phyloP scores from a whole-genome alignment of 23 tunicate species.

The Oikopleura dioica region DNA sequence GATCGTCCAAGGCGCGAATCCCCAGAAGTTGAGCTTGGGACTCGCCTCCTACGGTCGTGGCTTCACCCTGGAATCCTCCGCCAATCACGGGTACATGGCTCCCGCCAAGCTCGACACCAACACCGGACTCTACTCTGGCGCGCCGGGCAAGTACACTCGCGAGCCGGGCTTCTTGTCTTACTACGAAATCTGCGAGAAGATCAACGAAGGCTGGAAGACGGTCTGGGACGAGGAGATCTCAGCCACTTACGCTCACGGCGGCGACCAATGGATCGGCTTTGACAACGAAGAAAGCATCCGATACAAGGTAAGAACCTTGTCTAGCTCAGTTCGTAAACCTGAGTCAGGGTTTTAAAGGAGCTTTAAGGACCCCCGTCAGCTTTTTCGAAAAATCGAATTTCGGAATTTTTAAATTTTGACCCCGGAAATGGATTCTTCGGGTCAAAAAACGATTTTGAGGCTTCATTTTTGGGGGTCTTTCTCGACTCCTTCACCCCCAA shows the following conservation, averaged over 20 bases:
- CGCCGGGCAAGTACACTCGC: constrained; percentile 60
- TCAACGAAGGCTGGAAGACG: neutral
- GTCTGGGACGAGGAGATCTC: neutral
- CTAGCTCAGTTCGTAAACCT: no score
- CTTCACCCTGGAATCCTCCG: neutral
- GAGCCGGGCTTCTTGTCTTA: constrained; percentile 66
- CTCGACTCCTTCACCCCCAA: no score
- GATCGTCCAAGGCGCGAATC: constrained; percentile 20
- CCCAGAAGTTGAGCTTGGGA: constrained; percentile 40
- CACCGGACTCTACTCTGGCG: constrained; percentile 15
- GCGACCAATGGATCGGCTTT: neutral
- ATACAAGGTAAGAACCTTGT: no score
- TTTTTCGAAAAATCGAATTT: no score
- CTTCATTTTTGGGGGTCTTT: no score
- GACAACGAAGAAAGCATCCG: neutral
- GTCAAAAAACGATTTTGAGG: no score
- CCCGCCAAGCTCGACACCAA: neutral
- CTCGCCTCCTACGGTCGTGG: constrained; percentile 40
- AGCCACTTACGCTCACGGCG: neutral
- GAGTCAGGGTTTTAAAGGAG: no score
- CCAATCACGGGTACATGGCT: constrained; percentile 6
- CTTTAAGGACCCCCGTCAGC: no score
- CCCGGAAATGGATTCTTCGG: no score
- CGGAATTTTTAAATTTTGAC: no score
- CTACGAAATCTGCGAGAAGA: constrained; percentile 30